phyloP scores from a whole-genome alignment of 2,797 vertebrate species.

The Paedocypris micromegethes region DNA sequence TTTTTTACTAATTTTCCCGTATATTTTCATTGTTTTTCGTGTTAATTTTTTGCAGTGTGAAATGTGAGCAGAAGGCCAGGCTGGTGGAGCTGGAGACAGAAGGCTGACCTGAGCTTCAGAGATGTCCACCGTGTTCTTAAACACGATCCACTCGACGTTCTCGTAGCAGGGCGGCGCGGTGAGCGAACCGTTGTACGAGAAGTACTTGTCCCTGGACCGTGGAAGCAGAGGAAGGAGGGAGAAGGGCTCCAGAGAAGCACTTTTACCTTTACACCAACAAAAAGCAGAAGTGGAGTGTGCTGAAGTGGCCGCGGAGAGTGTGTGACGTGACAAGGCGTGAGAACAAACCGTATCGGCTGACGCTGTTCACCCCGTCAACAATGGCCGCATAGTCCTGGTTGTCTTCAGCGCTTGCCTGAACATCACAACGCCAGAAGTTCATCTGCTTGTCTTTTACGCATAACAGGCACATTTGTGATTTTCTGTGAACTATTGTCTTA shows the following conservation, averaged over 20 bases:
- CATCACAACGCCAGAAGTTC: conserved; percentile 25
- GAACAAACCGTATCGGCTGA: conserved; percentile 88
- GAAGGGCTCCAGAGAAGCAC: conserved; percentile 76
- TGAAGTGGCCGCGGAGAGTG: neutral
- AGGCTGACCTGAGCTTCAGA: conserved; percentile 76
- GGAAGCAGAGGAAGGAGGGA: conserved; percentile 79
- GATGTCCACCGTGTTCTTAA: conserved; percentile 85
- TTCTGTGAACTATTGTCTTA: conserved; percentile 42
- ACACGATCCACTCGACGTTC: conserved; percentile 89
- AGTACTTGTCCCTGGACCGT: conserved; percentile 87
- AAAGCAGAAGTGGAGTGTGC: neutral
- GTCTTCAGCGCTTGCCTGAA: conserved; percentile 79
- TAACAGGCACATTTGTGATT: neutral
- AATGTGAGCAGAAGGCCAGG: too few species aligned
- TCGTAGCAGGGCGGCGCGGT: conserved; percentile 88
- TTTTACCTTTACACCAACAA: conserved; percentile 73
- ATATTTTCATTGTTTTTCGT: neutral
- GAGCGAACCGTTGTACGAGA: conserved; percentile 91
- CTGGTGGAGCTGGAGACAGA: too few species aligned
- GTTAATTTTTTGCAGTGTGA: too few species aligned
- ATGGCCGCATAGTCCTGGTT: conserved; percentile 77
- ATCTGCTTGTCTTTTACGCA: neutral
- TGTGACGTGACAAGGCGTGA: neutral
- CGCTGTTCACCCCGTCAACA: conserved; percentile 79
- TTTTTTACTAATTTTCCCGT: too few species aligned